Base-by-base conservation (phyloP, 2,888 invertebrate species). In the Barypeithes pellucidus region DNA sequence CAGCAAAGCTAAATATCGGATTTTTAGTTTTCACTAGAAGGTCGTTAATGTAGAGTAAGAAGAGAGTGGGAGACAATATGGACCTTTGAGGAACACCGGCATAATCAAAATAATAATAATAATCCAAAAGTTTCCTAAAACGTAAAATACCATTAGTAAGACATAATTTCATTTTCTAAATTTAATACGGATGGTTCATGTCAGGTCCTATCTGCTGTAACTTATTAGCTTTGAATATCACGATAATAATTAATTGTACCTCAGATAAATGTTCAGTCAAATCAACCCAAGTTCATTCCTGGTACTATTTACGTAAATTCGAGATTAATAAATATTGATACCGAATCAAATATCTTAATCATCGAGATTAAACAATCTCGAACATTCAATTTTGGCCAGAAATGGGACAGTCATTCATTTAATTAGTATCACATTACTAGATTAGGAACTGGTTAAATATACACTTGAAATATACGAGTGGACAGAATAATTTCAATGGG, bases 281-380 rank as follows among this genome's bases (percentile, higher is more conserved):
- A 43, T 47, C 18, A 16, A 18, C 18, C 47, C 18, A 8, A 18
- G 47, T 47, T 9, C 47, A 9, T 1, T 18, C 8, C 47, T 47
- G 47, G 14, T 8, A 16, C 8, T 18, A 47, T 8, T 47, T 8
- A 9, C 47, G 2, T 20, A 24, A 50, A 22, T 29, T 14, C 14
- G 14, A 0, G 7, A 3, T 12, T 29, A 24, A 52, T 52, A 52
- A 41, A 14, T 52, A 52, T 14, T 22, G 22, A 8, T 14, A 18
- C 29, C 22, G 52, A 29, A 52, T 29, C 14, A n/a, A 52, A 29
- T 52, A 52, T 52, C 24, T 52, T 14, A 52, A n/a, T 14, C 14
- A 52, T 14, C 24, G 29, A 14, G 22, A 12, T 14, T 29, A 22
- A 52, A 52, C 52, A 29, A 29, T 52, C 14, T 52, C 29, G 52